These are phyloP conservation scores for Antedon mediterranea DNA, from an alignment of 53 echinoderm and acorn worm species.

Conservation along the genomic window DNA sequence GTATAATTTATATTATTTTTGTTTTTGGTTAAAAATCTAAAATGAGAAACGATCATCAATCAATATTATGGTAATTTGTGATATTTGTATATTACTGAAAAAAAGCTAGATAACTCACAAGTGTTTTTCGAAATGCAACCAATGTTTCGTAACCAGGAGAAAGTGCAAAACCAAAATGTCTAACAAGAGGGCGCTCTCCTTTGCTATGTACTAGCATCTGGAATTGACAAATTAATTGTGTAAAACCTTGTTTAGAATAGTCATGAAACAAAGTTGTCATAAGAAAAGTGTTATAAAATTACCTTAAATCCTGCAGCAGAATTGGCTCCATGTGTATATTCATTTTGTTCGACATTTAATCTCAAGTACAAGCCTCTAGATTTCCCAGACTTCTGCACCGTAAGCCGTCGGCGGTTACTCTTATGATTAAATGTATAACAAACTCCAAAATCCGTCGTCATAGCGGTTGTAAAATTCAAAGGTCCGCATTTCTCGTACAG, in stretches of 20 bases:
- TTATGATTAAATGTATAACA: constrained; percentile 45
- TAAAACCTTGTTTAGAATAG: no score
- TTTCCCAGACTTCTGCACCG: constrained; percentile 37
- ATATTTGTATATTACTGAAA: no score
- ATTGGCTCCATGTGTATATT: constrained; percentile 37
- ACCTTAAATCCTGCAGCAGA: constrained; percentile 61
- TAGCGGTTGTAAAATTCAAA: constrained; percentile 26
- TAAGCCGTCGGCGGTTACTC: not conserved
- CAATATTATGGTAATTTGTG: no score
- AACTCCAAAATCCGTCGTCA: constrained; percentile 55
- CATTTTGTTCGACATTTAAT: constrained; percentile 41
- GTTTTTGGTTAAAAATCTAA: no score
- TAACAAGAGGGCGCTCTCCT: not conserved
- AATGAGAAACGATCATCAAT: no score
- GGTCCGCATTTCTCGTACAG: constrained; percentile 15
- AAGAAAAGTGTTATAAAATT: no score
- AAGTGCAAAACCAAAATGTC: not conserved
- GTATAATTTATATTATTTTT: no score
- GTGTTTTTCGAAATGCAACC: not conserved
- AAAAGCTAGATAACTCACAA: no score
- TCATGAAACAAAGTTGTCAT: no score
- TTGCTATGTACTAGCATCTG: not conserved
- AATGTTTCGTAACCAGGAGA: not conserved
- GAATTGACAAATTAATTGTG: no score
- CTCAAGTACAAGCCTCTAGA: constrained; percentile 36